Percentiles rank a stretch among this genome's conserved stretches.
phyloP scores from a whole-genome alignment of 2,113 vertebrate species.

The Entomyzon cyanotis region DNA sequence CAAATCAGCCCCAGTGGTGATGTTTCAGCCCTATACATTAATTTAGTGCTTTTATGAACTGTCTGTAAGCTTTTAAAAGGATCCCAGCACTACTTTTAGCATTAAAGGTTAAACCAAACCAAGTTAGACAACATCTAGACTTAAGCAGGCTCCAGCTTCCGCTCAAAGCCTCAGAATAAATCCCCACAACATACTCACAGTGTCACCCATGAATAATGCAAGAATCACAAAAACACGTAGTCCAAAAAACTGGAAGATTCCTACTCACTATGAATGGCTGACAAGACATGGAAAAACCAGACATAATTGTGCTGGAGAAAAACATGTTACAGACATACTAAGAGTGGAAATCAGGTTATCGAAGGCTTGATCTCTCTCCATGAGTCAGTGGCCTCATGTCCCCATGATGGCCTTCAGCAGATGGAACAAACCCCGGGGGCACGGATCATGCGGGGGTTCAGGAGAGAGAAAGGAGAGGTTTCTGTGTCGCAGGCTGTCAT shows the following conservation, averaged over 20 bases:
- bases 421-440: not conserved
- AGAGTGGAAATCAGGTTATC: constrained; percentile 5
- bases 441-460: not conserved
- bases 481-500: not conserved
- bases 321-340: not conserved
- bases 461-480: not conserved
- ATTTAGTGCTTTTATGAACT: not conserved
- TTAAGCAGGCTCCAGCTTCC: not conserved
- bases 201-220: not conserved
- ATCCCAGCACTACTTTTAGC: not conserved
- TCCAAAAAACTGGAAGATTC: not conserved
- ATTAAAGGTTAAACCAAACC: not conserved
- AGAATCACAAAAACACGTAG: not conserved
- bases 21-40: not conserved
- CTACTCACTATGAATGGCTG: not conserved
- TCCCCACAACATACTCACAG: not conserved
- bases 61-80: not conserved
- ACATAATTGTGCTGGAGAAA: not conserved
- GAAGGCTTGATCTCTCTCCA: not conserved
- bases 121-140: not conserved
- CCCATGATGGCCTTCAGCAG: not conserved
- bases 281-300: not conserved
- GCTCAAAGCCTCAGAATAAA: not conserved
- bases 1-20: not conserved
- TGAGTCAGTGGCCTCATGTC: not conserved